Conservation (phyloP, 1,140 invertebrate genomes). For the Cyphomyrmex costatus region DNA sequence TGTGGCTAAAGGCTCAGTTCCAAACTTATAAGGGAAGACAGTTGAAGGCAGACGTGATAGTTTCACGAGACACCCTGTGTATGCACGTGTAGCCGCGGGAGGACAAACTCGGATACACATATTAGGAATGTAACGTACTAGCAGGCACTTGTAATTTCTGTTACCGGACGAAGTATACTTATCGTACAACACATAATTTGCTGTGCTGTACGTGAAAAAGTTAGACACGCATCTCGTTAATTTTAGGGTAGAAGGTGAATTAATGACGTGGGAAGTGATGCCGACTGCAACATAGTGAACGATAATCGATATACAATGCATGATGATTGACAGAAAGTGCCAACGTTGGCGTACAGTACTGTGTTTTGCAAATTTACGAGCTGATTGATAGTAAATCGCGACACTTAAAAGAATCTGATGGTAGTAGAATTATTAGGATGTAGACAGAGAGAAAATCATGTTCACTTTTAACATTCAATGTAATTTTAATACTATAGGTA, state of each 20-base stretch:
- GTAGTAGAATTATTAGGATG: background rate
- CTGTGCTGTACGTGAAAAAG: slow-evolving; percentile 40
- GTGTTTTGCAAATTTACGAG: slow-evolving; percentile 39
- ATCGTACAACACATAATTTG: slow-evolving; percentile 50
- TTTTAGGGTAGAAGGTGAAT: background rate
- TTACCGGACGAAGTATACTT: slow-evolving; percentile 21
- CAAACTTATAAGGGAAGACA: background rate
- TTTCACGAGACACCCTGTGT: slow-evolving; percentile 16
- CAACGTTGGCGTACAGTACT: background rate
- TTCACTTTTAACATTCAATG: slow-evolving; percentile 23
- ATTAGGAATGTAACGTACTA: slow-evolving; percentile 46
- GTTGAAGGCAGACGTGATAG: background rate
- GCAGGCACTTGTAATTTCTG: slow-evolving; percentile 53
- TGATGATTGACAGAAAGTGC: slow-evolving; percentile 41
- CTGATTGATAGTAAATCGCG: slow-evolving; percentile 37
- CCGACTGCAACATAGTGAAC: slow-evolving; percentile 11
- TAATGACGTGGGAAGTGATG: slow-evolving; percentile 57
- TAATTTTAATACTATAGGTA: background rate
- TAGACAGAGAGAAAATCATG: background rate
- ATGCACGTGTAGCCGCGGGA: slow-evolving; percentile 5
- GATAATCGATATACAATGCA: slow-evolving; percentile 28
- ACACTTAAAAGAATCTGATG: background rate
- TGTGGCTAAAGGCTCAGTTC: background rate
- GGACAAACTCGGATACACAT: slow-evolving; percentile 53
- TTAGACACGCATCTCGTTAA: slow-evolving; percentile 46